A percentile compares a stretch with the other conserved stretches of the same genome.
phyloP scores from a whole-genome alignment of 2,888 invertebrate species.

The Drosophila neonasuta region DNA sequence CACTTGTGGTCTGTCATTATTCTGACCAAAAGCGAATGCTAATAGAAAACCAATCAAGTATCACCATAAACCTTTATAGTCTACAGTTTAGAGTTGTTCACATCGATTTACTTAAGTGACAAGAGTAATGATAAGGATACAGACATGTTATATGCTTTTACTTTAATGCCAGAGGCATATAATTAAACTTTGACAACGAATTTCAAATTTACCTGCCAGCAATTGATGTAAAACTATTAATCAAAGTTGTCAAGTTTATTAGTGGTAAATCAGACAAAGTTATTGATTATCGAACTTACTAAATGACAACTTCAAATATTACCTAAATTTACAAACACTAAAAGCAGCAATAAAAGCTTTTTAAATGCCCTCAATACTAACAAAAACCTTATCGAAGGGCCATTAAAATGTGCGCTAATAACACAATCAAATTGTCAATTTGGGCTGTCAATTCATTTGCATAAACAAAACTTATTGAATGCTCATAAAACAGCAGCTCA shows the following conservation, averaged over 20 bases:
- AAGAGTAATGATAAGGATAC: no score
- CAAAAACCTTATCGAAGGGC: neutral
- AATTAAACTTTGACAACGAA: no score
- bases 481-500: conserved; percentile 38
- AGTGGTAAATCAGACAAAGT: neutral
- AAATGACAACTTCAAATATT: no score
- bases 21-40: conserved; percentile 1
- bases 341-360: no score
- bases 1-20: conserved; percentile 8
- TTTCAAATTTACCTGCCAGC: neutral
- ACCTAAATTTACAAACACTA: no score
- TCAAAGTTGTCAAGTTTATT: neutral
- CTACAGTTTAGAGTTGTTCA: neutral
- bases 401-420: conserved; percentile 25
- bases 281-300: neutral
- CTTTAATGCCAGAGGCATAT: neutral
- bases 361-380: no score
- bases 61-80: neutral
- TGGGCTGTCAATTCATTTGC: conserved; percentile 64
- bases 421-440: conserved; percentile 57
- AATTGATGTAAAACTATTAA: neutral
- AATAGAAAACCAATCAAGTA: conserved; percentile 8
- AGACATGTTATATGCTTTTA: no score
- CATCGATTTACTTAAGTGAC: neutral
- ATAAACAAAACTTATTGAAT: conserved; percentile 66